Percentiles rank a stretch among this genome's conserved stretches.
Evolutionary conservation across 1,140 invertebrate species (phyloP).

Genomic region (Drosophila persimilis): DNA sequence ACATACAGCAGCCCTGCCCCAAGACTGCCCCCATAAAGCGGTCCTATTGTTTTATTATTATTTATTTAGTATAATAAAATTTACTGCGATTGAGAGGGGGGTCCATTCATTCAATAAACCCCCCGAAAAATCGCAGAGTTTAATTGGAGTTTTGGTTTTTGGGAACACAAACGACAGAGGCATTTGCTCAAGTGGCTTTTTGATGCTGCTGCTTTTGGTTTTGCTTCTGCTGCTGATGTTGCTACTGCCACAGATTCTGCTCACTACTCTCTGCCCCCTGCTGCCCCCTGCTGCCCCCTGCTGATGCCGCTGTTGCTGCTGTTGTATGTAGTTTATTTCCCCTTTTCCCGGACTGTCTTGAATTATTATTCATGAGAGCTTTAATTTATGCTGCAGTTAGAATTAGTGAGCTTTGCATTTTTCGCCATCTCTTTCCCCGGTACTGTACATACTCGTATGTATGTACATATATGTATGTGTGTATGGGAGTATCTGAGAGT

Average conservation of each 20-base stretch:
- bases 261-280: not conserved
- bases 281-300: too few species aligned
- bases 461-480: constrained; percentile 9
- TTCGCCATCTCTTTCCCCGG: constrained; percentile 44
- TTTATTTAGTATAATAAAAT: too few species aligned
- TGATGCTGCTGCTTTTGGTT: constrained; percentile 44
- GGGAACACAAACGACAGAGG: constrained; percentile 19
- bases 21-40: too few species aligned
- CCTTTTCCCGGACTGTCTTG: constrained; percentile 58
- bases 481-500: constrained; percentile 18
- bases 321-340: constrained; percentile 40
- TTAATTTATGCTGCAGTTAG: constrained; percentile 80
- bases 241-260: not conserved
- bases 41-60: not conserved
- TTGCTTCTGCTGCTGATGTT: constrained; percentile 17
- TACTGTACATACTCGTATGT: constrained; percentile 5
- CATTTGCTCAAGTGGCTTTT: constrained; percentile 55
- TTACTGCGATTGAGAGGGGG: too few species aligned
- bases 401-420: constrained; percentile 78
- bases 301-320: constrained; percentile 10
- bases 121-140: too few species aligned
- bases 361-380: constrained; percentile 80
- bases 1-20: too few species aligned
- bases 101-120: too few species aligned
- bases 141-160: not conserved